Evolutionary conservation across 1,140 invertebrate species (phyloP), one percentile per base, ranked within the genome.

Genomic region (Drosophila parvula): DNA sequence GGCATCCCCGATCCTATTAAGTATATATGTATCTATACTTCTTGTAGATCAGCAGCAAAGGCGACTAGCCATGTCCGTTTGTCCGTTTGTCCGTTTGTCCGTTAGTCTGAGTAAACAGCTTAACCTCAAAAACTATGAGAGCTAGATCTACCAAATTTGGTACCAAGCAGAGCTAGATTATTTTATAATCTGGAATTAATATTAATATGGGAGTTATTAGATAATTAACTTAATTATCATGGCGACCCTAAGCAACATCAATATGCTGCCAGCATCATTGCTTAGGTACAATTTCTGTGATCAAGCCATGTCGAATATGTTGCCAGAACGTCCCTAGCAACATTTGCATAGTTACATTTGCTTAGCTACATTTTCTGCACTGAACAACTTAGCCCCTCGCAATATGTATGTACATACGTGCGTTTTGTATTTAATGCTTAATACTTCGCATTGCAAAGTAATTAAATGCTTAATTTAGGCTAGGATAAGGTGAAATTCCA

Each of bases 401-500:
- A 1, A 3, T 22, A 22, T 22, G 22, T 22, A 22, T 22, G 22
- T 22, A 22, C 22, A 22, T 22, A 22, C 22, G 22, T 2, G 22
- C 3, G 22, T 22, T 22, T 22, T 22, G 22, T 22, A 22, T 12
- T 50, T 6, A 50, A 32, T 18, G 28, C 48, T 18, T 9, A 30
- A 36, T 38, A 5, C 2, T 14, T 3, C 12, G 51, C 51, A 36
- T 27, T 38, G 7, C 51, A 0, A 38, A 38, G 51, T 27, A 38
- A 55, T 55, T 38, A 55, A 38, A 27, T 55, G 51, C 2, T 55
- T 38, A 27, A 55, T n/a, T 55, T 55, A 27, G 34, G 18, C 18
- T 27, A 55, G 36, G 14, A 63, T 41, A 60, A 63, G 55, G 55
- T 41, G 9, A 61, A 61, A 61, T 34, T 61, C 38, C 60, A 40